These are phyloP conservation scores for Takifugu ocellatus DNA, from an alignment of 2,797 vertebrate genomes.

Conservation along the genomic window DNA sequence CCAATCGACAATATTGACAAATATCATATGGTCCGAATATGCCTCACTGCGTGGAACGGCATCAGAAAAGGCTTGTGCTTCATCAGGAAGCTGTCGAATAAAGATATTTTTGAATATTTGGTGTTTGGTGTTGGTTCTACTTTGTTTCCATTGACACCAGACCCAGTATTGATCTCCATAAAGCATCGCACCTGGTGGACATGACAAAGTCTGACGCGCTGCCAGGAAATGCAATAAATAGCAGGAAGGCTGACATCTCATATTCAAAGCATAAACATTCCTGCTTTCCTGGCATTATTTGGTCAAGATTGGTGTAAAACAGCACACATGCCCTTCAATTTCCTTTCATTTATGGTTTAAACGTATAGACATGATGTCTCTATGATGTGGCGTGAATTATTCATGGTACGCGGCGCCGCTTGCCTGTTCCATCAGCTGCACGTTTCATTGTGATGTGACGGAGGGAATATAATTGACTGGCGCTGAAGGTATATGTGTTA, in stretches of 20 bases:
- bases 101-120: too few relatives aligned
- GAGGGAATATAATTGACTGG: conserved; percentile 45
- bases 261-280: too few relatives aligned
- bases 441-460: conserved; percentile 33
- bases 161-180: too few relatives aligned
- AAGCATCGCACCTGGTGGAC: too few relatives aligned
- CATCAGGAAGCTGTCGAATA: too few relatives aligned
- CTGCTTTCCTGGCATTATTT: not conserved
- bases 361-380: conserved; percentile 1
- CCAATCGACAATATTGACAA: conserved; percentile 71
- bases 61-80: not conserved
- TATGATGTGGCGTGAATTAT: conserved; percentile 29
- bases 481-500: conserved; percentile 28
- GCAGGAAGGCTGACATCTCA: too few relatives aligned
- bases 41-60: not conserved
- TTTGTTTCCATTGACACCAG: too few relatives aligned
- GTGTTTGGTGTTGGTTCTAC: too few relatives aligned
- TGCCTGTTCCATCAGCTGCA: conserved; percentile 25
- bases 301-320: conserved; percentile 1
- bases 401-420: conserved; percentile 20
- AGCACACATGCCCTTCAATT: not conserved
- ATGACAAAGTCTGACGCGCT: too few relatives aligned
- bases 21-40: conserved; percentile 59
- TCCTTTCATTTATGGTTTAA: conserved; percentile 1
- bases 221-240: too few relatives aligned